A percentile compares a stretch with the other conserved stretches of the same genome.
phyloP scores from a whole-genome alignment of 2,113 vertebrate genomes.

The Tragelaphus strepsiceros region DNA sequence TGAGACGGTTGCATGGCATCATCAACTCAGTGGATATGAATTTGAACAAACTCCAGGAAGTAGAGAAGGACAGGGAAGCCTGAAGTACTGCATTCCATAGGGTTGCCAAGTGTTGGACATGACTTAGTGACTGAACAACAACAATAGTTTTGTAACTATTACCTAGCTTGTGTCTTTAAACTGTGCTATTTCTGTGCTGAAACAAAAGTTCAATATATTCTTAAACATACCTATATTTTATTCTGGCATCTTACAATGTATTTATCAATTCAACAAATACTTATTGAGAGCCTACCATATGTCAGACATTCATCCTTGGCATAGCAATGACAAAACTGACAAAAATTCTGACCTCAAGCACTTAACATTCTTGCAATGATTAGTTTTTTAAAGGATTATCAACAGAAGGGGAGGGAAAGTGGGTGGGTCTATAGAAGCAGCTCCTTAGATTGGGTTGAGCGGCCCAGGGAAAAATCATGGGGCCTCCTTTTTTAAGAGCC shows the following conservation, averaged over 20 bases:
- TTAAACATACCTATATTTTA: neutral
- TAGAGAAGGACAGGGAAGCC: neutral
- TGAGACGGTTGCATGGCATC: neutral
- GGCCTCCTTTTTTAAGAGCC: neutral
- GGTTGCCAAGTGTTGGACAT: neutral
- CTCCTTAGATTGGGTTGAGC: neutral
- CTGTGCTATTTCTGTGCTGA: conserved; percentile 2
- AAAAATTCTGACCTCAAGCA: neutral
- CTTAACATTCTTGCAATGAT: neutral
- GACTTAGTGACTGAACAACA: neutral
- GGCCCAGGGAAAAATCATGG: neutral
- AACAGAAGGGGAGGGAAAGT: neutral
- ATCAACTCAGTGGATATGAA: neutral
- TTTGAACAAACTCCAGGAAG: neutral
- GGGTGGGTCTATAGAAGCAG: neutral
- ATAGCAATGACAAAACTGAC: neutral
- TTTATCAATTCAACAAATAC: neutral
- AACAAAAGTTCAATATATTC: neutral
- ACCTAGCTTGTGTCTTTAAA: neutral
- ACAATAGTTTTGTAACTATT: neutral
- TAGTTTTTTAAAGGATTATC: conserved; percentile 2
- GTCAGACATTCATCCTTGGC: neutral
- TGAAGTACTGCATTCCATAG: neutral
- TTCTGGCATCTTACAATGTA: neutral
- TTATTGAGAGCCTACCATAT: neutral